phyloP scores from a whole-genome alignment of 2,797 vertebrate species.

The Oreochromis mossambicus region DNA sequence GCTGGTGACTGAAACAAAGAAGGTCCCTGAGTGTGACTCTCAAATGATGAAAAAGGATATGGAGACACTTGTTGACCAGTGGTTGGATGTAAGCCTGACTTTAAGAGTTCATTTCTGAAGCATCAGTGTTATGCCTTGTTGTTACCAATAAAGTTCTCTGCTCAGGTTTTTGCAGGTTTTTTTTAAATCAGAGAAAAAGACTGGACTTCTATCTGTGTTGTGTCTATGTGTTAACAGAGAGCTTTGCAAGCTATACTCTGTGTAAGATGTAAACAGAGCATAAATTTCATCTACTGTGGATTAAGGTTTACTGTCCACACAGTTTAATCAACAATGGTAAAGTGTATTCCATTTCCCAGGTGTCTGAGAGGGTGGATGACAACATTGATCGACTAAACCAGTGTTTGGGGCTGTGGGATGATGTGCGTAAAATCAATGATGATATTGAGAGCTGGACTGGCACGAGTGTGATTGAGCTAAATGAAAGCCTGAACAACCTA shows the following conservation, averaged over 20 bases:
- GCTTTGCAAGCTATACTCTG: background rate
- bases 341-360: conserved; percentile 62
- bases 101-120: background rate
- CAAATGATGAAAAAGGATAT: conserved; percentile 82
- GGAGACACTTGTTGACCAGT: conserved; percentile 87
- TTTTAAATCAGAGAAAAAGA: background rate
- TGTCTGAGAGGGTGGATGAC: conserved; percentile 88
- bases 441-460: conserved; percentile 89
- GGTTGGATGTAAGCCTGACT: conserved; percentile 88
- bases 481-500: conserved; percentile 83
- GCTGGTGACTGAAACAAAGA: conserved; percentile 86
- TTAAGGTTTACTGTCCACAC: background rate
- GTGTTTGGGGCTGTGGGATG: conserved; percentile 84
- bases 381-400: conserved; percentile 82
- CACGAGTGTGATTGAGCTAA: conserved; percentile 79
- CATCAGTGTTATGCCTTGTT: background rate
- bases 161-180: background rate
- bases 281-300: background rate
- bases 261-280: background rate
- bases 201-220: background rate
- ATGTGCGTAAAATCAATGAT: conserved; percentile 81
- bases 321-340: background rate
- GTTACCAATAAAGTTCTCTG: background rate
- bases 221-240: background rate
- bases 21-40: conserved; percentile 82